phyloP scores from a whole-genome alignment of 2,888 invertebrate species.

The Prosapia bicincta region DNA sequence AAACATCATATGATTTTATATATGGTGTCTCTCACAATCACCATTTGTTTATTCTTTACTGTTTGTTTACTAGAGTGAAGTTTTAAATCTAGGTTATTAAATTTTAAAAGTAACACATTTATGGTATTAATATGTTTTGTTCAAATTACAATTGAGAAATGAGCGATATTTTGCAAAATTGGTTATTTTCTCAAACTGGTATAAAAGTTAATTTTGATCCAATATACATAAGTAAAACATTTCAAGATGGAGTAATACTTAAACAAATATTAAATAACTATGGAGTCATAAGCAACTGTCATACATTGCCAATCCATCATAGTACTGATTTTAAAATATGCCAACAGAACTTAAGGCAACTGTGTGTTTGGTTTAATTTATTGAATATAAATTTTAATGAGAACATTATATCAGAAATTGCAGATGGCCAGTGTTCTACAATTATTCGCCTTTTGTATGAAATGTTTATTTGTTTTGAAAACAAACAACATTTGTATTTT shows the following conservation, averaged over 20 bases:
- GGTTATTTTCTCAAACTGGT: neutral
- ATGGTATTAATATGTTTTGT: no score
- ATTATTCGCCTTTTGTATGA: conserved; percentile 32
- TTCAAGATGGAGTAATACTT: neutral
- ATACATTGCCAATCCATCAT: neutral
- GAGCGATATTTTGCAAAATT: neutral
- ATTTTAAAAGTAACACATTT: no score
- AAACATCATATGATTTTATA: no score
- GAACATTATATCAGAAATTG: neutral
- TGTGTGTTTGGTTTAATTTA: neutral
- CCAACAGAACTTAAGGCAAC: neutral
- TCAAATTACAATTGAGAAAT: no score
- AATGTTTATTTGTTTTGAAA: conserved; percentile 30
- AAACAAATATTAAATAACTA: neutral
- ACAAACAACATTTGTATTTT: conserved; percentile 25
- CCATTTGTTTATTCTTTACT: no score
- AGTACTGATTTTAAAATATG: neutral
- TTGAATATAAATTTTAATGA: neutral
- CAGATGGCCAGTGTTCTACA: neutral
- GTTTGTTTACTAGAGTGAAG: no score
- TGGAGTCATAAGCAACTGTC: neutral
- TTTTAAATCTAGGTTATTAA: no score
- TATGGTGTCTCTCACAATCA: no score
- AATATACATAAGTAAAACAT: neutral
- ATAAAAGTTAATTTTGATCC: neutral